phyloP scores from a whole-genome alignment of 2,888 invertebrate genomes.

The Caenorhabditis angaria region DNA sequence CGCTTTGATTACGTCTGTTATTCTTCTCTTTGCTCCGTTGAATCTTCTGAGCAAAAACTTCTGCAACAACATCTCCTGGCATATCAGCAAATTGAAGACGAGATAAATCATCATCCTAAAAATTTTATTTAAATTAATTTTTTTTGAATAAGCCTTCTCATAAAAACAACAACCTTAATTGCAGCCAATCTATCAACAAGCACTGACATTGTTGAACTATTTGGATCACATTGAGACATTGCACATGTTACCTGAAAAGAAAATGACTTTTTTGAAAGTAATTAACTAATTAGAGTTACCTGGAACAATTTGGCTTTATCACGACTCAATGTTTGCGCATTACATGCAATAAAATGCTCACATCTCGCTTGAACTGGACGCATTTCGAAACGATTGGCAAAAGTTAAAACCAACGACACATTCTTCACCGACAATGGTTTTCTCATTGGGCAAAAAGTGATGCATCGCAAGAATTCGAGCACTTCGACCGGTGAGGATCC shows the following conservation, averaged over 20 bases:
- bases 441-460: slow-evolving; percentile 62
- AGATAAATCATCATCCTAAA: slow-evolving; percentile 53
- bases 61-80: slow-evolving; percentile 60
- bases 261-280: neutral
- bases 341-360: slow-evolving; percentile 56
- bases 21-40: slow-evolving; percentile 28
- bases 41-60: slow-evolving; percentile 56
- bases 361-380: slow-evolving; percentile 58
- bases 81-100: slow-evolving; percentile 52
- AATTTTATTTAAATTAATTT: slow-evolving; percentile 6
- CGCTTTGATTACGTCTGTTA: neutral
- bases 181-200: slow-evolving; percentile 56
- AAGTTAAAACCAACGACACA: slow-evolving; percentile 54
- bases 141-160: too few relatives aligned
- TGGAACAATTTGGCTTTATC: slow-evolving; percentile 59
- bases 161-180: slow-evolving; percentile 37
- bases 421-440: slow-evolving; percentile 59
- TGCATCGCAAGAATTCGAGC: slow-evolving; percentile 62
- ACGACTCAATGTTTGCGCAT: slow-evolving; percentile 53
- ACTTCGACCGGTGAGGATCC: slow-evolving; percentile 51
- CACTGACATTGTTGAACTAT: slow-evolving; percentile 58
- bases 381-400: slow-evolving; percentile 61
- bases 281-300: slow-evolving; percentile 25
- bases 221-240: slow-evolving; percentile 60
- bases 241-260: slow-evolving; percentile 56